phyloP scores from a whole-genome alignment of 2,113 vertebrate genomes.

The Mus pahari region DNA sequence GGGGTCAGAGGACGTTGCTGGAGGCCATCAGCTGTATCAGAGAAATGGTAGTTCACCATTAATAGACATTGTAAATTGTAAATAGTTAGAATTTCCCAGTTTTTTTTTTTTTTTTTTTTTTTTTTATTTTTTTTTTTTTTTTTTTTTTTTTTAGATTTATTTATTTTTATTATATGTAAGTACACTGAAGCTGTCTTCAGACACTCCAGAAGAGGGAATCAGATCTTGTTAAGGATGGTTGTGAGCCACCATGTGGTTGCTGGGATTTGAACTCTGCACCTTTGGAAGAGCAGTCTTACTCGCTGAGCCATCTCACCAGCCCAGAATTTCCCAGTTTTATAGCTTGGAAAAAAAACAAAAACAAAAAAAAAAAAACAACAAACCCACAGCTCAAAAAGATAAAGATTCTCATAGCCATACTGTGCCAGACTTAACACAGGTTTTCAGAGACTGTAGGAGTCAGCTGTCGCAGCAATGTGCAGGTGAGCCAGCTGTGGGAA shows the following conservation, averaged over 20 bases:
- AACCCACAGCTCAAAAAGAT: neutral
- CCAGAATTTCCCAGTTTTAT: neutral
- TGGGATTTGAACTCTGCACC: too few relatives aligned
- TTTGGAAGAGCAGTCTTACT: too few relatives aligned
- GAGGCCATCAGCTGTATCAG: too few relatives aligned
- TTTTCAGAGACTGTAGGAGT: neutral
- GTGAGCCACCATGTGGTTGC: too few relatives aligned
- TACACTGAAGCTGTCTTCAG: too few relatives aligned
- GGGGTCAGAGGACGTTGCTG: accelerated
- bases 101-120: too few relatives aligned
- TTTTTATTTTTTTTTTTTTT: too few relatives aligned
- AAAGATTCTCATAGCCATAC: neutral
- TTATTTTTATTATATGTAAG: too few relatives aligned
- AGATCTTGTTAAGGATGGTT: too few relatives aligned
- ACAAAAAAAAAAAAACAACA: neutral
- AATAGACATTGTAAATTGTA: neutral
- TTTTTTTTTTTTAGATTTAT: too few relatives aligned
- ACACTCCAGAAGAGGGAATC: too few relatives aligned
- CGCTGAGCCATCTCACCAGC: too few relatives aligned
- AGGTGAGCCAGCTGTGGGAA: neutral
- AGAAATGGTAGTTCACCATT: neutral
- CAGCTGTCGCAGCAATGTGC: neutral
- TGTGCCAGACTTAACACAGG: neutral
- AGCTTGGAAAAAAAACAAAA: neutral
- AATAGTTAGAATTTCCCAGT: neutral